phyloP scores from a whole-genome alignment of 2,113 vertebrate species.

The Hypocryptadius cinnamomeus region DNA sequence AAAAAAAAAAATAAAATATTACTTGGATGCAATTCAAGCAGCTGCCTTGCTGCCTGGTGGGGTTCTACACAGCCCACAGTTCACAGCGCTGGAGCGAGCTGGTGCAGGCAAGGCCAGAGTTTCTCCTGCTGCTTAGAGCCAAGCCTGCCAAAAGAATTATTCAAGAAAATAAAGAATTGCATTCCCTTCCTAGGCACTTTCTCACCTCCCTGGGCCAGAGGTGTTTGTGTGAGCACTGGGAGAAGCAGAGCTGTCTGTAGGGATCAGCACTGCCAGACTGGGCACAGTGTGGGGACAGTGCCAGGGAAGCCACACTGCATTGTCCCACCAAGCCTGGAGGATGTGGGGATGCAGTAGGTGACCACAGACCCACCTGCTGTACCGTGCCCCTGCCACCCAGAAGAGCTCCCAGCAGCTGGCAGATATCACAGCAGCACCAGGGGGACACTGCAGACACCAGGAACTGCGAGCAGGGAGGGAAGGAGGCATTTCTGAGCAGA shows the following conservation, averaged over 20 bases:
- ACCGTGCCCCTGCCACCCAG: accelerated
- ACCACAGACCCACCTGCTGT: background rate
- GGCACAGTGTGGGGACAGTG: accelerated
- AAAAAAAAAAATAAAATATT: background rate
- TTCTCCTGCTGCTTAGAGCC: background rate
- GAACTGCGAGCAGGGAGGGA: accelerated
- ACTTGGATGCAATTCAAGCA: background rate
- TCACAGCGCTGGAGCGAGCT: background rate
- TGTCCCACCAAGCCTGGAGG: background rate
- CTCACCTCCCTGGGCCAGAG: background rate
- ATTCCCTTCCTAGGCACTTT: background rate
- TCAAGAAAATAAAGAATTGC: background rate
- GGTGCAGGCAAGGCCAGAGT: background rate
- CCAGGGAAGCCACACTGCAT: accelerated
- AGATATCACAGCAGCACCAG: background rate
- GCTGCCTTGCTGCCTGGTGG: background rate
- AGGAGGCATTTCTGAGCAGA: background rate
- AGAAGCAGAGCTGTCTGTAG: background rate
- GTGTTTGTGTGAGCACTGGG: background rate
- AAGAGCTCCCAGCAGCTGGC: background rate
- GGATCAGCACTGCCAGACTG: background rate
- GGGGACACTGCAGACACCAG: background rate
- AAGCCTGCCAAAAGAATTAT: background rate
- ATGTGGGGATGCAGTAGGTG: accelerated
- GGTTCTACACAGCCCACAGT: background rate